Conservation (phyloP, 2,113 vertebrate species). For the Amphiprion percula region DNA sequence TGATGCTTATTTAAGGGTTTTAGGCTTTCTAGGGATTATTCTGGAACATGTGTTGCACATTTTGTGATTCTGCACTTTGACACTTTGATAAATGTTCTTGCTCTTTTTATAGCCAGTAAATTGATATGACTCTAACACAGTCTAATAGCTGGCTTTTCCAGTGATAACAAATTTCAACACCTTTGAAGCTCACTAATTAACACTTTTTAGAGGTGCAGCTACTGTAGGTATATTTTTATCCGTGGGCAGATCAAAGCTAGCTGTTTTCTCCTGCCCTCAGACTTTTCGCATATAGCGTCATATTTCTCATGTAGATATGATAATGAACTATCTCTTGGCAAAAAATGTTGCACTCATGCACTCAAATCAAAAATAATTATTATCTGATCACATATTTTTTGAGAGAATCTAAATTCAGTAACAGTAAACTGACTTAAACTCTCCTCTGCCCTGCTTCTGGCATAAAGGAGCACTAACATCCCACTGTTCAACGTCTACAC, state of each 20-base stretch:
- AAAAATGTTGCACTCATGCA: too few relatives aligned
- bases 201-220: background rate
- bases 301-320: too few relatives aligned
- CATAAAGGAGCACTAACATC: conserved; percentile 14
- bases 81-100: background rate
- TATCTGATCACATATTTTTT: too few relatives aligned
- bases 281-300: too few relatives aligned
- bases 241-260: too few relatives aligned
- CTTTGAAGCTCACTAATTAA: background rate
- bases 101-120: background rate
- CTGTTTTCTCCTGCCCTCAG: too few relatives aligned
- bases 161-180: background rate
- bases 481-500: conserved; percentile 12
- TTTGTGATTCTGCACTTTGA: background rate
- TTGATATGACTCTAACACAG: background rate
- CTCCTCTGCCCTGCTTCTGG: background rate
- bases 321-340: too few relatives aligned
- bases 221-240: too few relatives aligned
- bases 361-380: too few relatives aligned
- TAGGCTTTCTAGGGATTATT: background rate
- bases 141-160: background rate
- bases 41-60: background rate
- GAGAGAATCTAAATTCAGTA: background rate
- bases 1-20: background rate
- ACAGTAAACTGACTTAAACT: conserved; percentile 12